Percentiles rank a stretch among this genome's conserved stretches.
phyloP scores from a whole-genome alignment of 1,140 invertebrate species.

The Drosophila seguyi region DNA sequence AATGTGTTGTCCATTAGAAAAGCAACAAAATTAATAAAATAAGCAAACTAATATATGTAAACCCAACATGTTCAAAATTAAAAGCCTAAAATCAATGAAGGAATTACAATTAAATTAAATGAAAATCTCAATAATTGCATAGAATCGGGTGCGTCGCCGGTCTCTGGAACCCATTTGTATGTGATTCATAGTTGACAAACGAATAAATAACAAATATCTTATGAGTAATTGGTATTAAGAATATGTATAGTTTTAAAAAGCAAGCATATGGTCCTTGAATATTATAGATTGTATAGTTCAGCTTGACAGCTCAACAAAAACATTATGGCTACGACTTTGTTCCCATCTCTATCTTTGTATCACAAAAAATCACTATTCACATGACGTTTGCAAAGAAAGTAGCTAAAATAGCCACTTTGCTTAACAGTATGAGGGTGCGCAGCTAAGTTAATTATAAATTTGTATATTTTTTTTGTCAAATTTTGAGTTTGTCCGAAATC shows the following conservation, averaged over 20 bases:
- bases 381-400: slow-evolving; percentile 2
- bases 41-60: slow-evolving; percentile 45
- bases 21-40: slow-evolving; percentile 40
- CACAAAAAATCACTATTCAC: slow-evolving; percentile 13
- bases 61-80: slow-evolving; percentile 46
- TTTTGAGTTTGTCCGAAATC: slow-evolving; percentile 26
- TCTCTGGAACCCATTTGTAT: slow-evolving; percentile 33
- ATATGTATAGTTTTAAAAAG: slow-evolving; percentile 43
- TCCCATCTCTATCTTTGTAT: slow-evolving; percentile 1
- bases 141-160: slow-evolving; percentile 22
- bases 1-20: slow-evolving; percentile 34
- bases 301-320: slow-evolving; percentile 33
- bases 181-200: slow-evolving; percentile 40
- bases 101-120: slow-evolving; percentile 21
- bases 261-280: slow-evolving; percentile 35
- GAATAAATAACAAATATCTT: slow-evolving; percentile 26
- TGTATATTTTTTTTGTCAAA: slow-evolving; percentile 5
- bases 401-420: not conserved
- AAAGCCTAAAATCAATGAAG: slow-evolving; percentile 38
- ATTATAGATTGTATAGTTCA: slow-evolving; percentile 24
- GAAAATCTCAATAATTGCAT: slow-evolving; percentile 36
- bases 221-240: slow-evolving; percentile 50
- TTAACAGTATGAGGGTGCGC: slow-evolving; percentile 3
- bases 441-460: slow-evolving; percentile 22
- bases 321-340: slow-evolving; percentile 19